These are phyloP conservation scores for Rhinatrema bivittatum DNA, from an alignment of 2,797 vertebrate genomes.

Conservation along the genomic window DNA sequence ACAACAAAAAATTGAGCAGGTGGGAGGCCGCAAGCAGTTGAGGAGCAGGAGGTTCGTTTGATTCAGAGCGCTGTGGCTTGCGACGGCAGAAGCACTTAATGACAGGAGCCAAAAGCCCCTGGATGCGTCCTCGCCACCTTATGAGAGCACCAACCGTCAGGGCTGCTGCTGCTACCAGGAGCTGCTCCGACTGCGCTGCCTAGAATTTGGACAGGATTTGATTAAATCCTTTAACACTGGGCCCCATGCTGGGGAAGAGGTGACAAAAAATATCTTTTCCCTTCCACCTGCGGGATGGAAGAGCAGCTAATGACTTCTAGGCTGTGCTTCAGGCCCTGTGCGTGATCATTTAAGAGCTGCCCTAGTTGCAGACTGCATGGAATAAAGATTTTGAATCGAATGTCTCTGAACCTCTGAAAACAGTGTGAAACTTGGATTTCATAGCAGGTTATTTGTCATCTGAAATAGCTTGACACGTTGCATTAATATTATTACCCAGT, in stretches of 20 bases:
- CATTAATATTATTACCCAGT: constrained; percentile 17
- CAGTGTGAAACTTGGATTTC: background rate
- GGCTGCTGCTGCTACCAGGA: background rate
- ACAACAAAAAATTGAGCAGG: rapidly evolving
- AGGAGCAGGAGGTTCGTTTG: rapidly evolving
- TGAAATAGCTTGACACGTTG: background rate
- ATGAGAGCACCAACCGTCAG: background rate
- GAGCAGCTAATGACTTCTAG: rapidly evolving
- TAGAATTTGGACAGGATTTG: background rate
- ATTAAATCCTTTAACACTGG: background rate
- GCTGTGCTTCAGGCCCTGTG: background rate
- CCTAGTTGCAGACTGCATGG: rapidly evolving
- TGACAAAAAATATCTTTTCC: background rate
- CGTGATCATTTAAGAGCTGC: background rate
- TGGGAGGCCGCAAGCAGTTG: rapidly evolving
- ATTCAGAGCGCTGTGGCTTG: rapidly evolving
- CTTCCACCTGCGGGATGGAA: background rate
- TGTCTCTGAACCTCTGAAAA: background rate
- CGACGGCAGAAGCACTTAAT: background rate
- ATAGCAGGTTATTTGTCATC: background rate
- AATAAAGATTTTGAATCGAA: too few relatives aligned
- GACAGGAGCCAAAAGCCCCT: background rate
- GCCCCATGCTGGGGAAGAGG: background rate
- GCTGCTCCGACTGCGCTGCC: background rate
- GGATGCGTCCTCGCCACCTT: rapidly evolving